Base-by-base conservation (phyloP, 2,888 invertebrate genomes). In the Flexamia atlantica region DNA sequence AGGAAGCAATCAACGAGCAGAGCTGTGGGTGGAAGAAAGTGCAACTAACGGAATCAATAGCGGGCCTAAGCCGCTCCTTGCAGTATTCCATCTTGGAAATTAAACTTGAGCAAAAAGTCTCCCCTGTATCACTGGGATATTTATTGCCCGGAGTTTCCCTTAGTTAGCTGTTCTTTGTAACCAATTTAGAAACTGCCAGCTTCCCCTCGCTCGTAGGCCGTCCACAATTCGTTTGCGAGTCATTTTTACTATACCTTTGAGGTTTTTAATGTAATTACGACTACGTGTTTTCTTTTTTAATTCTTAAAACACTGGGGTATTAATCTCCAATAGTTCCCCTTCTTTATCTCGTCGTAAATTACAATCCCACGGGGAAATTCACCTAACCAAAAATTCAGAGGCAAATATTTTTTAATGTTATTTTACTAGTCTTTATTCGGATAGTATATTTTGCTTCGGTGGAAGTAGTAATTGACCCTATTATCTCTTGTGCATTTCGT, bases 31-130 rank as follows among this genome's bases (percentile, higher is more conserved):
- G 30, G 68, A 68, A 68, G 68, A 68, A 68, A 68, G 68, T 68
- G 68, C 68, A 68, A 32, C 68, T 30, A 68, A 68, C 68, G 30
- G 68, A 68, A 68, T 68, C 68, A 68, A 68, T 68, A 68, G 68
- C 30, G 32, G 68, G 14, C 68, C 68, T 28, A 60, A 60, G 60
- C 60, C 60, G 17, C 30, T 30, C 32, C 30, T 28, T 30, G 30
- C 17, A 30, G 32, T 28, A 68, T 68, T 68, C 68, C 68, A 68
- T 68, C 68, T 68, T 32, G 30, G 28, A 68, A 68, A 68, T 68
- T 68, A 68, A 68, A 68, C 68, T 68, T 32, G 68, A 28, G 68
- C 32, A 68, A 68, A 68, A 68, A 68, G 68, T 30, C 68, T 68
- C 32, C 68, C 68, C n/a, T 68, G 32, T n/a, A 32, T 68, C 68